phyloP scores from a whole-genome alignment of 2,113 vertebrate genomes.

The Octodon degus region DNA sequence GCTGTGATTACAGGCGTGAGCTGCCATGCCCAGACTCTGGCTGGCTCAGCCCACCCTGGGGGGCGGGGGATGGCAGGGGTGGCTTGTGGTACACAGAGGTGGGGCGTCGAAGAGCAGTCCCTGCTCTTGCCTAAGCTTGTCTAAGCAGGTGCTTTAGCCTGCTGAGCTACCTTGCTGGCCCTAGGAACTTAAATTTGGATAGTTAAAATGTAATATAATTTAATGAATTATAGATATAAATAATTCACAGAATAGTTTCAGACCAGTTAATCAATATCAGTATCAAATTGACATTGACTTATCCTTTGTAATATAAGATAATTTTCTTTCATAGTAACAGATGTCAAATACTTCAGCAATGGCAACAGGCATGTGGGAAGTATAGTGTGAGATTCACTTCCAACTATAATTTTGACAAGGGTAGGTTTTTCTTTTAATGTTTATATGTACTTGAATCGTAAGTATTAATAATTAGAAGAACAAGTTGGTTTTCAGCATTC shows the following conservation, averaged over 20 bases:
- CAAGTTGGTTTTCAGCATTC: neutral
- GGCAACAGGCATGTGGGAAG: neutral
- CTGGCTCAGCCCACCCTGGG: too few species aligned
- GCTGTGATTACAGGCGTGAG: too few species aligned
- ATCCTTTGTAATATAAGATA: neutral
- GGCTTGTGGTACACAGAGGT: too few species aligned
- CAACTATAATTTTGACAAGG: neutral
- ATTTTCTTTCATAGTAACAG: neutral
- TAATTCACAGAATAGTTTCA: conserved; percentile 36
- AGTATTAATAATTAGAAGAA: neutral
- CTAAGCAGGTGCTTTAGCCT: too few species aligned
- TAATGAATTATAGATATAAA: neutral
- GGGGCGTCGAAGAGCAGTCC: too few species aligned
- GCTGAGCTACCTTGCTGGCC: too few species aligned
- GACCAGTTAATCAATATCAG: neutral
- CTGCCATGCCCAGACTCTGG: too few species aligned
- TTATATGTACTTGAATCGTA: neutral
- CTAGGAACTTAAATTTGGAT: neutral
- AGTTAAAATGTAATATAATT: neutral
- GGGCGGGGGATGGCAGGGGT: too few species aligned
- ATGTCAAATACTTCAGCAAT: conserved; percentile 18
- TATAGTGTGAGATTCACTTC: neutral
- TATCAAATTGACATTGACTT: neutral
- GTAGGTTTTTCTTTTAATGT: neutral
- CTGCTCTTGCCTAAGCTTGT: too few species aligned